Base-by-base conservation (phyloP, 2,113 vertebrate species). In the Ceratotherium simum region DNA sequence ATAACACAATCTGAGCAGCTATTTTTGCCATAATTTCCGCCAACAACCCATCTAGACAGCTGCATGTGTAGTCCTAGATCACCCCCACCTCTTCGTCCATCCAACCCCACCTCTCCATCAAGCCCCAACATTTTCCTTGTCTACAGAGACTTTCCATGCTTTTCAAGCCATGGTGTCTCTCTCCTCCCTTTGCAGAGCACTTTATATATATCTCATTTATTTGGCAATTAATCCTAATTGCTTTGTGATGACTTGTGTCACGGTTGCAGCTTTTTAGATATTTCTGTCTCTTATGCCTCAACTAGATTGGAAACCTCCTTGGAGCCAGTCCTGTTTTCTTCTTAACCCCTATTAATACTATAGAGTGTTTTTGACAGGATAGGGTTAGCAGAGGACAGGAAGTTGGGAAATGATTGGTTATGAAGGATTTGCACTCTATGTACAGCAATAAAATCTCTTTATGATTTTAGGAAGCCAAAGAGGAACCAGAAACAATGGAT, bases 381-480 rank as follows among this genome's bases (percentile, higher is more conserved):
- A 29, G 48, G 70, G 20, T 48, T 83, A 18, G 65, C 39, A 31
- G 7, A 64, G 42, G 33, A 60, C 39, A 60, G 90, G 86, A 95
- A 83, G 46, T 83, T 21, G n/a, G 31, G 54, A 82, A 83, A 62
- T 51, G 14, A 39, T 79, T 72, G 60, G 17, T 31, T 88, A 33
- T 25, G 14, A 83, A 91, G 39, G 36, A 76, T 93, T 95, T 94
- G 81, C 36, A 79, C 21, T 83, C 69, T 67, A 1, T 46, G 29
- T 36, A n/a, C 46, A 54, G 82, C 78, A 65, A 76, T 90, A 87
- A 94, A 90, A 92, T 80, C 72, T 89, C 65, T 46, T 98, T 96
- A 84, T 78, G 85, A 69, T 97, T 98, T 96, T 91, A 98, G 98
- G 97, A 98, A 97, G 67, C 92, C 31, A 89, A 93, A 82, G 90